Evolutionary conservation across 1,140 invertebrate genomes (phyloP), one percentile per base, ranked within the genome.

Genomic region (Nephotettix cincticeps): DNA sequence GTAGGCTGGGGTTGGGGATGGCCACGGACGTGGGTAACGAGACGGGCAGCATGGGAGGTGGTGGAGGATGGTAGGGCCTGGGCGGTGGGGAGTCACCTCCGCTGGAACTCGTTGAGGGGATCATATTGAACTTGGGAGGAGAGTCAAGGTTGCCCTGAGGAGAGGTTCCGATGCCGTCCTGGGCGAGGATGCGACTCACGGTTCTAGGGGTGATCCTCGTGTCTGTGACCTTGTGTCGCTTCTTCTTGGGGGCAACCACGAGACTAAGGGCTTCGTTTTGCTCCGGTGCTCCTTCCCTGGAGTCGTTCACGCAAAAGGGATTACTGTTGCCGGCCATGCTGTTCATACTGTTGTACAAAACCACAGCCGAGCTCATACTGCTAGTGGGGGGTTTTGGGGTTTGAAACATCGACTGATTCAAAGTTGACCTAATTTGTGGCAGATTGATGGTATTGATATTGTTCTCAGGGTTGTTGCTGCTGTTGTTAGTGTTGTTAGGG

Each of bases 201-300:
- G 93, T 95, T 69, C 94, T 86, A 2, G 96, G 95, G 11, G 95
- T 97, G 69, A 98, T 93, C 71, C 96, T 87, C 45, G 96, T 97
- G 80, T 98, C 96, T 17, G 96, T 98, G 69, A 98, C 93, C 89
- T 98, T 98, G 80, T 98, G 96, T 21, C 96, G 86, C 84, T 97
- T 98, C 84, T 96, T 96, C 83, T 97, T 97, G 0, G 94, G 93
- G 27, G 93, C 92, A 71, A 98, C 94, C 27, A 98, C 94, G 73
- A 98, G 86, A 76, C 94, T 94, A 13, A 98, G 87, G 0, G 96
- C 93, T 81, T 98, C 96, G 78, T 95, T 96, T 81, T 98, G 95
- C 81, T 97, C 95, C 1, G 91, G 89, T 72, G 89, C 84, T 72
- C 79, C 87, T 75, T 90, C 89, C 66, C 90, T 84, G 40, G 89